Evolutionary conservation across 2,113 vertebrate genomes (phyloP), one percentile per base, ranked within the genome.

Genomic region (Pyxicephalus adspersus): DNA sequence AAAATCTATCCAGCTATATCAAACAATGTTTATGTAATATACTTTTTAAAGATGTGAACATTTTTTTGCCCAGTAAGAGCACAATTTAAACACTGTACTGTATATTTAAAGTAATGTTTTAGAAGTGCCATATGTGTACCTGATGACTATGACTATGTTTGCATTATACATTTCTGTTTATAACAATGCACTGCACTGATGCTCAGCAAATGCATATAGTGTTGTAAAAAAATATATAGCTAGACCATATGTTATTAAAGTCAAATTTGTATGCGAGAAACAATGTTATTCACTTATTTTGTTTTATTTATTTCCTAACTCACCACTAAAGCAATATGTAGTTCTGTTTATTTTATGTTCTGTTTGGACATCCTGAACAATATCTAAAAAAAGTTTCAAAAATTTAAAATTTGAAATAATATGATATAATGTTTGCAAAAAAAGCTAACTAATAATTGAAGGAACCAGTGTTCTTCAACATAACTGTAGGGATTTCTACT

Each of bases 41-140:
- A 4, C 31, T 8, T 34, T 63, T 63, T 76, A 31, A 76, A 72
- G 67, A 52, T 54, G 50, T 71, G 6, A 71, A 75, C n/a, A 20
- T 3, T 58, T 63, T 63, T 15, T 15, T 22, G 60, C 2, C 13
- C 60, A 15, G n/a, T 63, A 9, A 63, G 3, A 13, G 11, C 55
- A 61, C n/a, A n/a, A n/a, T n/a, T 3, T n/a, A 73, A 20, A 34
- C 9, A n/a, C 2, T 2, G 8, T 51, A n/a, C 25, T 50, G 3
- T 9, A 51, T 50, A 26, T 26, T 63, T 26, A 45, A 19, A 17
- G n/a, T 17, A 19, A 28, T 28, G 34, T 7, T 13, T 23, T 19
- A 63, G 8, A 38, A 19, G 57, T 45, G 34, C 38, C 50, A 45
- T 63, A 25, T 63, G 60, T 26, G 23, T 63, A 63, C 26, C 22